Evolutionary conservation across 2,797 vertebrate species (phyloP), one percentile per base, ranked within the genome.

Genomic region (Muraenolepis orangiensis): DNA sequence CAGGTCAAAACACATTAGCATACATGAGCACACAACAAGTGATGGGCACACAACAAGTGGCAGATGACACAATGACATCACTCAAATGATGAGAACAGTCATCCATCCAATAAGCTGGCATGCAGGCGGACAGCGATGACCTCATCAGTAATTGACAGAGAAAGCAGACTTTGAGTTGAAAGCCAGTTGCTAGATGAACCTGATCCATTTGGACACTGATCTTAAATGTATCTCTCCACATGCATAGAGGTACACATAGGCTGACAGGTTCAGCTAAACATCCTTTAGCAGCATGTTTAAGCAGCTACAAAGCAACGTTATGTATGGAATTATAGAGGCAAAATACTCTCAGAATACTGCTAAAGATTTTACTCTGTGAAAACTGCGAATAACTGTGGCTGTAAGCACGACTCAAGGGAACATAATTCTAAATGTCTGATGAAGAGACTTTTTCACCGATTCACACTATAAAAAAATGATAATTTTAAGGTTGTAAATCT

Each of bases 21-120:
- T n/a, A n/a, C n/a, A n/a, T n/a, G n/a, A n/a, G n/a, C n/a, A n/a
- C n/a, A n/a, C n/a, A n/a, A n/a, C n/a, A n/a, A n/a, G n/a, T n/a
- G n/a, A n/a, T n/a, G n/a, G 26, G n/a, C 51, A 61, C 51, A 64
- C 23, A 26, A 2, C 57, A 23, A 64, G 57, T 26, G 57, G 28
- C 36, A 28, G 70, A 70, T 6, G 64, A 71, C 70, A 80, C 67
- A 69, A 83, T 89, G 86, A 89, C 86, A 87, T 87, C 83, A 86
- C 78, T 30, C 26, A 70, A 29, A 75, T 78, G 72, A 81, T 74
- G 74, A 85, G 78, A 78, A 76, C 67, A 78, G 73, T 78, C 81
- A 81, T 81, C 73, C n/a, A 80, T 81, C 80, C 76, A 85, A 88
- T 85, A 85, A 83, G 77, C 73, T 40, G 75, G 78, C 78, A n/a